Evolutionary conservation across 2,797 vertebrate species (phyloP), one percentile per base, ranked within the genome.

Genomic region (Somateria mollissima): DNA sequence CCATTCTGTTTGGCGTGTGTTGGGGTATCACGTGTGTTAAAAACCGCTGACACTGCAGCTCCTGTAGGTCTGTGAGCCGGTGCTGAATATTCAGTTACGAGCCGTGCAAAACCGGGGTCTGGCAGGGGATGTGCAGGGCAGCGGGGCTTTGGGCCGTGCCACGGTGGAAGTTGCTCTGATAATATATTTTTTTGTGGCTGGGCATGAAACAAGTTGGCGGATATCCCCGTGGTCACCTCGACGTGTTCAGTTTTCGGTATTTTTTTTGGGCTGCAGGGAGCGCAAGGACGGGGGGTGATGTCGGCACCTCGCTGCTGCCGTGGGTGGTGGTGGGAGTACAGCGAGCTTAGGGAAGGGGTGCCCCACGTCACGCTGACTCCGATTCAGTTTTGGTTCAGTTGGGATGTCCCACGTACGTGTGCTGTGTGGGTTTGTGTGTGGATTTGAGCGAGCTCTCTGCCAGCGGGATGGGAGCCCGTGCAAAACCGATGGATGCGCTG

Each of bases 1-100:
- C 78, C 87, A 79, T 94, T 91, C 91, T 81, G 81, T 54, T 93
- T 94, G 93, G 79, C 85, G 37, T 74, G 84, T 66, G 66, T 72
- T 57, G 84, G 77, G 80, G 58, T 57, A 80, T 82, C 91, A 57
- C 41, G 53, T 58, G 39, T 62, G 82, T 78, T 75, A 65, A 66
- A 89, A 93, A 53, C 25, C 3, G 47, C 93, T 86, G 87, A 94
- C 54, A 2, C 73, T 28, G 78, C 10, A 3, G 36, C 90, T 91
- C 51, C 57, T 87, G 84, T 53, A 87, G 88, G 79, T 86, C 87
- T 83, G 1, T 87, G 77, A 60, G 87, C 74, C 37, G 51, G 17
- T 94, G 92, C 89, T 94, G 86, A 94, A 80, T 94, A 86, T 89
- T 96, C 75, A 71, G 69, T 60, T 85, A 15, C 2, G 5, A 65